Conservation (phyloP, 2,888 invertebrate genomes). For the Eupithecia exiguata region DNA sequence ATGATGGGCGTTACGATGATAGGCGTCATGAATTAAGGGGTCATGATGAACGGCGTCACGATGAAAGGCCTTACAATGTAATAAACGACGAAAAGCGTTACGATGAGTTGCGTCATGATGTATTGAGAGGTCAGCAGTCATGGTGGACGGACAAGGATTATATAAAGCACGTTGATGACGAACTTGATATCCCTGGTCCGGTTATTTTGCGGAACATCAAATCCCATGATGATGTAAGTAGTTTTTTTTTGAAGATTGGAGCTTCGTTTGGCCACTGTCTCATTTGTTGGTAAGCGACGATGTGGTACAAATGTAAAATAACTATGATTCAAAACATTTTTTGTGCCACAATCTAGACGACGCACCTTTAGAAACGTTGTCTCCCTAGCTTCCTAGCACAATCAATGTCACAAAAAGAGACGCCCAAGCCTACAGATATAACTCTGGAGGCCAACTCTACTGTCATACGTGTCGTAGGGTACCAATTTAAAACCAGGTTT, state of each 20-base stretch:
- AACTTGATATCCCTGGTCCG: conserved; percentile 45
- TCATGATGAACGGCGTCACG: conserved; percentile 7
- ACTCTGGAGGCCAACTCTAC: too few species aligned
- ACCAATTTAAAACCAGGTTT: too few species aligned
- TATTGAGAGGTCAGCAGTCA: not conserved
- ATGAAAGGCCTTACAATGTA: conserved; percentile 13
- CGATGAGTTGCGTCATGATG: conserved; percentile 6
- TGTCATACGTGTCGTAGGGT: too few species aligned
- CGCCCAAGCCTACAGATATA: too few species aligned
- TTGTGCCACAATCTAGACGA: too few species aligned
- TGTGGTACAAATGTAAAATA: not conserved
- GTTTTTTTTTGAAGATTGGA: not conserved
- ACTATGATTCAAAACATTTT: too few species aligned
- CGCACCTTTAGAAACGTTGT: too few species aligned
- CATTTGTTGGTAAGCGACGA: not conserved
- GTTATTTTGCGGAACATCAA: conserved; percentile 49
- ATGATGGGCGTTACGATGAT: conserved; percentile 1
- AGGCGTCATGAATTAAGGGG: not conserved
- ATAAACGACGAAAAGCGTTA: conserved; percentile 15
- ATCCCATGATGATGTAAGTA: conserved; percentile 49
- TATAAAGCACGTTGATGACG: conserved; percentile 34
- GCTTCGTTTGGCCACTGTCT: not conserved
- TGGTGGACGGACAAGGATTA: conserved; percentile 31
- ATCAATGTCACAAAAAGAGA: too few species aligned
- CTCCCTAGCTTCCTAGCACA: too few species aligned